phyloP scores from a whole-genome alignment of 2,888 invertebrate species.

The Chalcosyrphus nemorum region DNA sequence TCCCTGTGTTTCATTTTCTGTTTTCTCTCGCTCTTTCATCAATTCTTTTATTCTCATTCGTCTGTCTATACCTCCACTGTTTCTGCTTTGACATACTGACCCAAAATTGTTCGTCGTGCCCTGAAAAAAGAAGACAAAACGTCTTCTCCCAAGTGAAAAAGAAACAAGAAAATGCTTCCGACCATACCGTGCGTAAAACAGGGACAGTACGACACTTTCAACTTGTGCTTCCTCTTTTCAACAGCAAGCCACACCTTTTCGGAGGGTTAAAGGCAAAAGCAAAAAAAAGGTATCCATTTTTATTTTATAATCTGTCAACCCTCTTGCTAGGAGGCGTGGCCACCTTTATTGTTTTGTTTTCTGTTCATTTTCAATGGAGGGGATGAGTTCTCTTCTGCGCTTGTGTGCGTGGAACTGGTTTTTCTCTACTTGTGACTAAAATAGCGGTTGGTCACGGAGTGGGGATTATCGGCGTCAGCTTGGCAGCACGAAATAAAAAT shows the following conservation, averaged over 20 bases:
- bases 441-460: constrained; percentile 1
- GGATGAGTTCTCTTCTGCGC: constrained; percentile 33
- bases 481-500: not conserved
- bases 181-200: not conserved
- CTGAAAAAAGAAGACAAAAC: constrained; percentile 25
- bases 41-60: not conserved
- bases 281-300: constrained; percentile 45
- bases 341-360: not conserved
- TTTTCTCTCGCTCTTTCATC: not conserved
- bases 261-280: not conserved
- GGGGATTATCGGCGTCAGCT: constrained; percentile 54
- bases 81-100: constrained; percentile 68
- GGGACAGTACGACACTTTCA: not conserved
- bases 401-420: constrained; percentile 38
- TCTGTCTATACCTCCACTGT: not conserved
- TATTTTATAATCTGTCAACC: constrained; percentile 17
- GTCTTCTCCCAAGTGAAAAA: not conserved
- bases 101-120: constrained; percentile 44
- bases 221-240: not conserved
- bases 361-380: not conserved
- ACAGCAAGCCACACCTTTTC: constrained; percentile 9
- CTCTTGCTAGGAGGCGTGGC: constrained; percentile 26
- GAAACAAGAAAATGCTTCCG: not conserved
- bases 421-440: constrained; percentile 8
- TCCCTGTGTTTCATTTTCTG: not conserved